Conservation (phyloP, 2,113 vertebrate genomes). For the Chaetura pelagica region DNA sequence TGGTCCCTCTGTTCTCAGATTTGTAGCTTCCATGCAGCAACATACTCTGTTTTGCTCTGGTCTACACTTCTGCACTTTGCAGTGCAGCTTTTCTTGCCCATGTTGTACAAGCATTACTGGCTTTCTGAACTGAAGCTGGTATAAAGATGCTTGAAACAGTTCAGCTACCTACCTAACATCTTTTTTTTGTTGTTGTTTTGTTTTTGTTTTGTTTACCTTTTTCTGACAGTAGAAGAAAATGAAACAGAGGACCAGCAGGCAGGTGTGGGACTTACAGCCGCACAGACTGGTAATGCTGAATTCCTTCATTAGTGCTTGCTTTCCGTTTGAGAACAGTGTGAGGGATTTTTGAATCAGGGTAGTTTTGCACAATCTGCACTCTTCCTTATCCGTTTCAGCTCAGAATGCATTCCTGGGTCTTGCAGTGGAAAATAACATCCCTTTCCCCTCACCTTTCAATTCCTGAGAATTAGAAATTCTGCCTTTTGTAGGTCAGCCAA, state of each 20-base stretch:
- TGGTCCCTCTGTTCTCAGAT: slow-evolving; percentile 24
- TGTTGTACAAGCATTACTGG: slow-evolving; percentile 37
- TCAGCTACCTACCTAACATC: slow-evolving; percentile 21
- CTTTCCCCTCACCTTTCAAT: neutral
- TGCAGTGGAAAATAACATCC: slow-evolving; percentile 9
- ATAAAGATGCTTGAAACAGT: slow-evolving; percentile 13
- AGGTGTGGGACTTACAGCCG: slow-evolving; percentile 84
- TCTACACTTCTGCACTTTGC: slow-evolving; percentile 31
- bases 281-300: slow-evolving; percentile 85
- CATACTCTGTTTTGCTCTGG: slow-evolving; percentile 17
- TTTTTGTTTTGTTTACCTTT: slow-evolving; percentile 77
- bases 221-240: slow-evolving; percentile 90
- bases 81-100: slow-evolving; percentile 54
- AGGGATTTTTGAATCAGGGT: neutral
- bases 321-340: slow-evolving; percentile 63
- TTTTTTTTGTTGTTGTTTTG: slow-evolving; percentile 68
- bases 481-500: neutral
- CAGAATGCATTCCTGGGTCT: slow-evolving; percentile 45
- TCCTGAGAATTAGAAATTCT: slow-evolving; percentile 29
- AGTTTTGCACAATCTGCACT: slow-evolving; percentile 45
- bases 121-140: slow-evolving; percentile 8
- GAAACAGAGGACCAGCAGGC: slow-evolving; percentile 86
- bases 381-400: slow-evolving; percentile 40
- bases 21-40: slow-evolving; percentile 17
- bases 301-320: slow-evolving; percentile 78